Conservation (phyloP, 2,113 vertebrate species). For the Xiphophorus maculatus region DNA sequence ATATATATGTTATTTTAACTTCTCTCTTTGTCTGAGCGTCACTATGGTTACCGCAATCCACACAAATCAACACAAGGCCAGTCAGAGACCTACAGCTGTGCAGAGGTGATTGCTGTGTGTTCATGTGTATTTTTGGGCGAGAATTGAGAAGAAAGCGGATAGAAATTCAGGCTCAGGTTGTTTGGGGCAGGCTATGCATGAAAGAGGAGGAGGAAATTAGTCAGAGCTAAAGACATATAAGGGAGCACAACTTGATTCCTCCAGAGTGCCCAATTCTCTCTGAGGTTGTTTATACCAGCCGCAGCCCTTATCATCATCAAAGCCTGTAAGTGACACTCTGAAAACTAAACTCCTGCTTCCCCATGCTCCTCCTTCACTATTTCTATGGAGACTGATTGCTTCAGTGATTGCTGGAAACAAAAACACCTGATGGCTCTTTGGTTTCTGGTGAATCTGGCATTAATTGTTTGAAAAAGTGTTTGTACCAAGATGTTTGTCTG, state of each 20-base stretch:
- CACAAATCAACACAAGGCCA: conserved; percentile 37
- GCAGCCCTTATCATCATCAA: conserved; percentile 66
- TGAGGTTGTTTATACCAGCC: conserved; percentile 65
- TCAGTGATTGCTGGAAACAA: conserved; percentile 11
- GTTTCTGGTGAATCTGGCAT: neutral
- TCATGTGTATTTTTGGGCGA: neutral
- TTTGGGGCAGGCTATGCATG: conserved; percentile 11
- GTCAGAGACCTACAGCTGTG: conserved; percentile 39
- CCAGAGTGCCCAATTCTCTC: conserved; percentile 44
- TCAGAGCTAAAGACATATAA: neutral
- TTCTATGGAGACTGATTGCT: conserved; percentile 68
- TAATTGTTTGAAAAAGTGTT: conserved; percentile 30
- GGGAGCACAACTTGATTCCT: conserved; percentile 32
- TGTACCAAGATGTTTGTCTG: neutral
- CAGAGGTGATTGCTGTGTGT: conserved; percentile 15
- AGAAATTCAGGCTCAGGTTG: conserved; percentile 17
- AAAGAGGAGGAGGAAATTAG: conserved; percentile 11
- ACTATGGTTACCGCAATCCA: conserved; percentile 55
- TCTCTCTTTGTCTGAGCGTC: conserved; percentile 52
- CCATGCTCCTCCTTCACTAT: conserved; percentile 23
- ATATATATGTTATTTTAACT: conserved; percentile 33
- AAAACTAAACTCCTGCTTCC: conserved; percentile 35
- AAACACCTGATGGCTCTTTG: conserved; percentile 49
- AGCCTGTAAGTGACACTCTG: conserved; percentile 64
- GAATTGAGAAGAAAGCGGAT: neutral